A percentile compares a stretch with the other conserved stretches of the same genome.
These are phyloP conservation scores for Parnassius glacialis DNA, from an alignment of 2,888 invertebrate species.

Conservation along the genomic window DNA sequence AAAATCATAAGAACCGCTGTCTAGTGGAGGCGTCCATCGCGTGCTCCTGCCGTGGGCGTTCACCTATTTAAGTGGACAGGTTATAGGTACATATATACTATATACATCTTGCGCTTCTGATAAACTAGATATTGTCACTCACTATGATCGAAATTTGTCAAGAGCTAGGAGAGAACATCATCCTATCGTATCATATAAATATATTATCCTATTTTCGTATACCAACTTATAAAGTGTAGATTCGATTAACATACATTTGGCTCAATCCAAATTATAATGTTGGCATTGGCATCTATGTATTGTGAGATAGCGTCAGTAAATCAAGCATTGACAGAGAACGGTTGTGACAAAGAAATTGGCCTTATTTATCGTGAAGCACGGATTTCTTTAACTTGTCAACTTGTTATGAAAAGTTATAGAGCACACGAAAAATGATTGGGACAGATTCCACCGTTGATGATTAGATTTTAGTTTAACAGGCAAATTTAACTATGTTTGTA, in stretches of 20 bases:
- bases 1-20: too few relatives aligned
- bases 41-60: too few relatives aligned
- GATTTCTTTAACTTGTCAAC: slow-evolving; percentile 37
- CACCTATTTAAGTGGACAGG: too few relatives aligned
- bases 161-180: too few relatives aligned
- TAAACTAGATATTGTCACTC: too few relatives aligned
- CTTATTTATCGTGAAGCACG: slow-evolving; percentile 45
- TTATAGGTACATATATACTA: too few relatives aligned
- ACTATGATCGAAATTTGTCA: too few relatives aligned
- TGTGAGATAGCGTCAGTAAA: slow-evolving; percentile 1
- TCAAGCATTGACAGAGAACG: slow-evolving; percentile 25
- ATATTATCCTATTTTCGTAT: too few relatives aligned
- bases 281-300: slow-evolving; percentile 16
- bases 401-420: slow-evolving; percentile 43
- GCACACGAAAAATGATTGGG: slow-evolving; percentile 29
- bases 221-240: not conserved
- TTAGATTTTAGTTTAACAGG: slow-evolving; percentile 18
- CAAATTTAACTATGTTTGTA: too few relatives aligned
- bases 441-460: slow-evolving; percentile 13
- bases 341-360: slow-evolving; percentile 37
- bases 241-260: slow-evolving; percentile 14
- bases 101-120: too few relatives aligned
- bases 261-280: slow-evolving; percentile 11
- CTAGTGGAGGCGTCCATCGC: too few relatives aligned
- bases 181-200: too few relatives aligned